phyloP scores from a whole-genome alignment of 2,113 vertebrate genomes.

The Hippocampus comes region DNA sequence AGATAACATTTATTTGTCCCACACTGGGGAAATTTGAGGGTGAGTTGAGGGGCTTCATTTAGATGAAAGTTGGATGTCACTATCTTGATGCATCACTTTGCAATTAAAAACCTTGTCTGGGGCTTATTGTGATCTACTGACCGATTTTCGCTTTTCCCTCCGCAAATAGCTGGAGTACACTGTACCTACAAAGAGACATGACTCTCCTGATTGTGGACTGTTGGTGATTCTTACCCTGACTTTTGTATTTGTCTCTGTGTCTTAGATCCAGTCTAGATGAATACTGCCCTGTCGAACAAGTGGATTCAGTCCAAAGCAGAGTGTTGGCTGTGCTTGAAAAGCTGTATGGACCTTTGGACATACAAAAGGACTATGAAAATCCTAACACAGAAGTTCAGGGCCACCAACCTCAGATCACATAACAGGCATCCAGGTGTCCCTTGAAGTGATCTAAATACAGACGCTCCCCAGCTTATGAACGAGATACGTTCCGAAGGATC shows the following conservation, averaged over 20 bases:
- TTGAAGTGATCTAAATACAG: background rate
- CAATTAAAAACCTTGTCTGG: too few relatives aligned
- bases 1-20: too few relatives aligned
- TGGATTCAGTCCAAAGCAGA: constrained; percentile 83
- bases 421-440: background rate
- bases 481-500: too few relatives aligned
- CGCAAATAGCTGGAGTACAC: background rate
- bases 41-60: too few relatives aligned
- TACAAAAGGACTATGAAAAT: constrained; percentile 79
- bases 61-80: too few relatives aligned
- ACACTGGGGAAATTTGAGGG: too few relatives aligned
- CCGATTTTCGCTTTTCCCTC: background rate
- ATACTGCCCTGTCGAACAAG: constrained; percentile 94
- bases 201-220: background rate
- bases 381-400: constrained; percentile 12
- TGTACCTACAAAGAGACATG: background rate
- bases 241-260: constrained; percentile 6
- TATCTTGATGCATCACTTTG: too few relatives aligned
- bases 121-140: background rate
- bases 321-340: constrained; percentile 72
- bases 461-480: too few relatives aligned
- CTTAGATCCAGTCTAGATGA: constrained; percentile 93
- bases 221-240: background rate
- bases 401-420: constrained; percentile 13
- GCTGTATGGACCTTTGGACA: constrained; percentile 79